These are phyloP conservation scores for Tetrapedia diversipes DNA, from an alignment of 2,888 invertebrate species.

Conservation along the genomic window DNA sequence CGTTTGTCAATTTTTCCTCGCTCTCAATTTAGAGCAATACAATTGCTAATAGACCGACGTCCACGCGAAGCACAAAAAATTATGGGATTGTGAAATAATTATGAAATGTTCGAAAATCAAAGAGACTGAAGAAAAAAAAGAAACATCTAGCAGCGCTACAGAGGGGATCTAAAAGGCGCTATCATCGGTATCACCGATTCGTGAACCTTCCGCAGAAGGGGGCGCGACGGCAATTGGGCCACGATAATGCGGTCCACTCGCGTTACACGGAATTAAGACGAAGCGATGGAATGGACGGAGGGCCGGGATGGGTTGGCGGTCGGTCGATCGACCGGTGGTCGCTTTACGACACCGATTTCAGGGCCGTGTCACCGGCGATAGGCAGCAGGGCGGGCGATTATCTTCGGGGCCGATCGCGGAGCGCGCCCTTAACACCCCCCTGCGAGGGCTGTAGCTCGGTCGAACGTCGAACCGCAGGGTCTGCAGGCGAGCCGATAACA, in stretches of 20 bases:
- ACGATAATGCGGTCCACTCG: constrained; percentile 39
- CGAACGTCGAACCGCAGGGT: constrained; percentile 40
- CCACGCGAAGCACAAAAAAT: no score
- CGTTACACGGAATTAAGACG: constrained; percentile 58
- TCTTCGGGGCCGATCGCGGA: constrained; percentile 33
- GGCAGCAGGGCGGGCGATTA: constrained; percentile 31
- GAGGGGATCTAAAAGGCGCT: no score
- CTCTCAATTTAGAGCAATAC: no score
- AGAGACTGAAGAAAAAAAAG: no score
- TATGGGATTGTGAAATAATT: no score
- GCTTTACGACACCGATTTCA: constrained; percentile 51
- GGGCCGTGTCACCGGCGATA: constrained; percentile 42
- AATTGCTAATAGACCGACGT: no score
- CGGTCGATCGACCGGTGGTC: constrained; percentile 28
- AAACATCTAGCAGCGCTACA: no score
- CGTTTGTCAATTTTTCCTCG: no score
- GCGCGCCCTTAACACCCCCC: constrained; percentile 49
- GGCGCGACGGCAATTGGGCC: not conserved
- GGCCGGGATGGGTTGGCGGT: constrained; percentile 13
- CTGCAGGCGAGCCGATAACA: constrained; percentile 51
- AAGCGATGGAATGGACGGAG: not conserved
- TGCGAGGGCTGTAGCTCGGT: constrained; percentile 3
- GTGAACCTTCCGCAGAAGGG: no score
- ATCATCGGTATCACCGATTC: constrained; percentile 29
- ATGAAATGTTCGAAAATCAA: no score